Evolutionary conservation across 2,113 vertebrate genomes (phyloP).

Genomic region (Rutilus rutilus): DNA sequence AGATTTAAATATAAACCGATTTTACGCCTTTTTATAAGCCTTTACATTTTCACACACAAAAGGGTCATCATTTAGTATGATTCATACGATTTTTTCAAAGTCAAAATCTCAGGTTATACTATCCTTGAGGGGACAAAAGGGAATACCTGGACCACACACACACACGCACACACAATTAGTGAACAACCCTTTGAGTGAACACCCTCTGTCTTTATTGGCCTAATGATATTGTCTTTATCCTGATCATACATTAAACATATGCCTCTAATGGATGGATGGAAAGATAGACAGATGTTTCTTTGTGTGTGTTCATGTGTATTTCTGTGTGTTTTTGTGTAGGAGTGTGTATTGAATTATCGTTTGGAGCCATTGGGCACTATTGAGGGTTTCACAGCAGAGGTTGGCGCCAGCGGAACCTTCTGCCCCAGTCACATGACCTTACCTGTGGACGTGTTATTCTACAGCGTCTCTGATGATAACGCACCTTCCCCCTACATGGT

Average conservation of each 20-base stretch:
- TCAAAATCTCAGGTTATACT: too few species aligned
- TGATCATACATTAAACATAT: background rate
- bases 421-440: conserved; percentile 97
- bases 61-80: too few species aligned
- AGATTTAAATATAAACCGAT: too few species aligned
- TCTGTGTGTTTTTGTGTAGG: conserved; percentile 73
- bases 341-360: conserved; percentile 96
- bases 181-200: background rate
- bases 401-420: conserved; percentile 95
- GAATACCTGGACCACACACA: too few species aligned
- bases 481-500: conserved; percentile 99
- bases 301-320: conserved; percentile 12
- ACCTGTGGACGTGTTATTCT: conserved; percentile 97
- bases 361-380: conserved; percentile 89
- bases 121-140: too few species aligned
- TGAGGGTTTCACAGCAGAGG: conserved; percentile 94
- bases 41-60: too few species aligned
- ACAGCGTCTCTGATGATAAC: conserved; percentile 97
- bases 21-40: too few species aligned
- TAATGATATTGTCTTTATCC: background rate
- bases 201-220: background rate
- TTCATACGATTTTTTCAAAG: too few species aligned
- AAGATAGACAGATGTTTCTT: background rate
- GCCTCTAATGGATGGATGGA: background rate
- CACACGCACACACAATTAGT: background rate